Evolutionary conservation across 2,888 invertebrate species (phyloP).

Genomic region (Craniophora ligustri): DNA sequence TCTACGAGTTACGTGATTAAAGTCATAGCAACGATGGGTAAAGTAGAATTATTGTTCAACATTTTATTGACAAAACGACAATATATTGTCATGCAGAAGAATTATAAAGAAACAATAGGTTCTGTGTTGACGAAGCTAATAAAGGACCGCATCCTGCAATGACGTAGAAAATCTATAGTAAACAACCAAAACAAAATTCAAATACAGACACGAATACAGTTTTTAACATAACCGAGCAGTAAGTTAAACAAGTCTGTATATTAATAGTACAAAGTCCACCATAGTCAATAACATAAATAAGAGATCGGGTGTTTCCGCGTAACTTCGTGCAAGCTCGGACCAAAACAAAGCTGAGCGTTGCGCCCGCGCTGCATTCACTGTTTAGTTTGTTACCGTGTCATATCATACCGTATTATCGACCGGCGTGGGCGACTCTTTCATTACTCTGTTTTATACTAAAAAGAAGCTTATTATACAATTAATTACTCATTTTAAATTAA

Average conservation of each 20-base stretch:
- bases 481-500: constrained; percentile 9
- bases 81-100: too few species aligned
- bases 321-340: constrained; percentile 73
- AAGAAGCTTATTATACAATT: constrained; percentile 6
- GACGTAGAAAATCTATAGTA: neutral
- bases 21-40: too few species aligned
- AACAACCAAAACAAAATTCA: neutral
- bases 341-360: constrained; percentile 74
- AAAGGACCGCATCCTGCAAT: neutral
- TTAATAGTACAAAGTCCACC: constrained; percentile 69
- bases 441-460: constrained; percentile 8
- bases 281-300: constrained; percentile 67
- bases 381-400: constrained; percentile 66
- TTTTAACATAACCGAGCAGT: constrained; percentile 5
- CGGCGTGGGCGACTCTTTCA: constrained; percentile 64
- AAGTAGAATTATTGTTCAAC: too few species aligned
- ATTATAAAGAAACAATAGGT: neutral
- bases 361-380: constrained; percentile 57
- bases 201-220: too few species aligned
- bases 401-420: constrained; percentile 73
- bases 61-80: too few species aligned
- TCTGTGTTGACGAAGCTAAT: neutral
- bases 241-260: constrained; percentile 49
- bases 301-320: constrained; percentile 74
- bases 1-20: neutral